phyloP scores from a whole-genome alignment of 2,113 vertebrate species.

The Daphoenositta chrysoptera region DNA sequence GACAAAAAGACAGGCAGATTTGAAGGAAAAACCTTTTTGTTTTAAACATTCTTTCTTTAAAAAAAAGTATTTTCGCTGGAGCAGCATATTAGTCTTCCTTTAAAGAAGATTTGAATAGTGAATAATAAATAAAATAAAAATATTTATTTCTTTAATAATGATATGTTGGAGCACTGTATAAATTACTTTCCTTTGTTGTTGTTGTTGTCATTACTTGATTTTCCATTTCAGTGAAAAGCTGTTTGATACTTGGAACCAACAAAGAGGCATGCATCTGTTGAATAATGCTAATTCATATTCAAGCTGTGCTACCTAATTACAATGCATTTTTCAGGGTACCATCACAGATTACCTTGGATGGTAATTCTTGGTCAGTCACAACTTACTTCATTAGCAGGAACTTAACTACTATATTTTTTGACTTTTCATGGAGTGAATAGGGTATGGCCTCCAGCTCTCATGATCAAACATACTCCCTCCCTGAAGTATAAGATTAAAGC shows the following conservation, averaged over 20 bases:
- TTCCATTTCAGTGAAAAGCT: not conserved
- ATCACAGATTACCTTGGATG: not conserved
- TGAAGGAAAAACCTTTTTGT: not conserved
- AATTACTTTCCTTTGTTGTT: not conserved
- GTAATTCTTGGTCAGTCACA: not conserved
- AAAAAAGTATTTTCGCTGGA: not conserved
- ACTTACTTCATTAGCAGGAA: not conserved
- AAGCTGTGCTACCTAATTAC: not conserved
- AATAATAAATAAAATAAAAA: not conserved
- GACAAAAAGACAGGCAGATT: not conserved
- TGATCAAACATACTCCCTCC: not conserved
- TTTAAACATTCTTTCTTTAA: not conserved
- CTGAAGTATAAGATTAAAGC: not conserved
- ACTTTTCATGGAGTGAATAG: not conserved
- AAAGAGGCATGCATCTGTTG: not conserved
- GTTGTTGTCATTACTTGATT: not conserved
- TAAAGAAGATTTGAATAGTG: not conserved
- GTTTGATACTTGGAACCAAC: not conserved
- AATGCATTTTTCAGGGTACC: constrained; percentile 21
- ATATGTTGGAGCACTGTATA: not conserved
- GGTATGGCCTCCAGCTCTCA: not conserved
- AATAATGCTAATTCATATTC: constrained; percentile 23
- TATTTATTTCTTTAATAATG: not conserved
- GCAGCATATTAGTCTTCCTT: not conserved
- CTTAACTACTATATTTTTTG: not conserved